Percentiles rank a stretch among this genome's conserved stretches.
phyloP scores from a whole-genome alignment of 2,797 vertebrate species.

The Falco concolor region DNA sequence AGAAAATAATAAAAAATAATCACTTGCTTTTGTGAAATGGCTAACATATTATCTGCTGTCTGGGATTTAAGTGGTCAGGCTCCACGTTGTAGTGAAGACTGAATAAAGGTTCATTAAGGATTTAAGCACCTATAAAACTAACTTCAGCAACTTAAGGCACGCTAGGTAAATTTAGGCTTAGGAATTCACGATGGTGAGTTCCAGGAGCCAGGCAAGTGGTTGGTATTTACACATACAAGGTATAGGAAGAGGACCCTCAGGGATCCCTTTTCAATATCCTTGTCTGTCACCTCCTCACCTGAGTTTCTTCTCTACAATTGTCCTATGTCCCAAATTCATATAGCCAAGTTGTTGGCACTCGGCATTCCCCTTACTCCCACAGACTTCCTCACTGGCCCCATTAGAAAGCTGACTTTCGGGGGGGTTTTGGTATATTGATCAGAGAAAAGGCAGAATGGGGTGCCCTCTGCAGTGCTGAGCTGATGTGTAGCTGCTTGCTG shows the following conservation, averaged over 20 bases:
- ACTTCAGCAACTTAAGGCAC: not conserved
- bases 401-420: not conserved
- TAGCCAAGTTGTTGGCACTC: not conserved
- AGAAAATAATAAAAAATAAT: not conserved
- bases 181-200: not conserved
- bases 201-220: not conserved
- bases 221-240: not conserved
- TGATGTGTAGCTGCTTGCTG: not conserved
- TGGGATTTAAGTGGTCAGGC: not conserved
- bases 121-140: not conserved
- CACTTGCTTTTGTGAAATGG: not conserved
- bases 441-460: not conserved
- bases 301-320: not conserved
- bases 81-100: not conserved
- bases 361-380: not conserved
- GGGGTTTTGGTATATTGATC: not conserved
- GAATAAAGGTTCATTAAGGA: not conserved
- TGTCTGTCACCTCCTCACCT: not conserved
- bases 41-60: not conserved
- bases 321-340: not conserved
- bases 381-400: not conserved
- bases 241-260: not conserved
- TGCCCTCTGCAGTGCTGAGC: not conserved
- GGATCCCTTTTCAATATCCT: not conserved
- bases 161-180: not conserved